A percentile compares a stretch with the other conserved stretches of the same genome.
Conservation (phyloP, 2,797 vertebrate genomes). For the Phaenicophaeus curvirostris region DNA sequence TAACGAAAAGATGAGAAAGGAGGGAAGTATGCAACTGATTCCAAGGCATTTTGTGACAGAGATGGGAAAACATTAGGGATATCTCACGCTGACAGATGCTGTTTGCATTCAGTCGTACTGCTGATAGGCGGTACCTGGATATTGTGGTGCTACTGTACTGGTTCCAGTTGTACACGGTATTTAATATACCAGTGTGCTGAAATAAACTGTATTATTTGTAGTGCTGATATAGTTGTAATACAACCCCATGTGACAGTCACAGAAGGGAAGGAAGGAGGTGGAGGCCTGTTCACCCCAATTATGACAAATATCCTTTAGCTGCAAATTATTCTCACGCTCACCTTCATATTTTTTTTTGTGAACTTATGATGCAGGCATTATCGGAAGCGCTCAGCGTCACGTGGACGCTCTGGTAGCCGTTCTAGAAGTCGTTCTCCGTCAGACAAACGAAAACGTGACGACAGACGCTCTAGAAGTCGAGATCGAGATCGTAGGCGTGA, state of each 20-base stretch:
- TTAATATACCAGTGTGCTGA: background rate
- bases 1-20: background rate
- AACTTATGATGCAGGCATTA: conserved; percentile 83
- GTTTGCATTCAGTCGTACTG: background rate
- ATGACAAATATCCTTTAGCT: background rate
- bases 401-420: conserved; percentile 88
- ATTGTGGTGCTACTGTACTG: background rate
- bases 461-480: conserved; percentile 82
- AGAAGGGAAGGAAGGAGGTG: background rate
- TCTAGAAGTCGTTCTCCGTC: conserved; percentile 93
- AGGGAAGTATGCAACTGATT: background rate
- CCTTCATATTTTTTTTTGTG: rapidly evolving
- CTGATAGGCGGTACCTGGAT: background rate
- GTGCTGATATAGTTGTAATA: background rate
- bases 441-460: conserved; percentile 94
- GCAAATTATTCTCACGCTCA: rapidly evolving
- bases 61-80: background rate
- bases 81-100: rapidly evolving
- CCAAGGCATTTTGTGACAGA: background rate
- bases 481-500: conserved; percentile 87
- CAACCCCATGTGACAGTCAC: background rate
- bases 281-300: too few species aligned
- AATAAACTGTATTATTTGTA: background rate
- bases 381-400: conserved; percentile 91
- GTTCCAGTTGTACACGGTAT: rapidly evolving